These are phyloP conservation scores for Odontamblyopus rebecca DNA, from an alignment of 2,797 vertebrate species.

Conservation along the genomic window DNA sequence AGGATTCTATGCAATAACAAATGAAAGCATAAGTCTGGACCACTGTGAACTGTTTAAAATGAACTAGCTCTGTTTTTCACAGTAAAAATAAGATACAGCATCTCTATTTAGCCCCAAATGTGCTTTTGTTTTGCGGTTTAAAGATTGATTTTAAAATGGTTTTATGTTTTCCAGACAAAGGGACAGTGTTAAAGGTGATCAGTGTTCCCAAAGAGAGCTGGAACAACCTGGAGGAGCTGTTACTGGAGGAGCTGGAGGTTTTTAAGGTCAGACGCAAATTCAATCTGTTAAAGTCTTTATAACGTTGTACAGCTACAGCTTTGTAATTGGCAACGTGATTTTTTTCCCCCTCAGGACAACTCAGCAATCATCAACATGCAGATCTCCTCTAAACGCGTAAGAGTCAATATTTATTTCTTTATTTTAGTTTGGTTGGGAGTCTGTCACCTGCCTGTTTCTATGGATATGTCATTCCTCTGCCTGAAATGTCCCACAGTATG, in stretches of 20 bases:
- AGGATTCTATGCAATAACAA: too few relatives aligned
- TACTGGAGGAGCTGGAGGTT: constrained; percentile 92
- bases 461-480: too few relatives aligned
- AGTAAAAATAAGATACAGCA: too few relatives aligned
- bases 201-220: constrained; percentile 88
- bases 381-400: constrained; percentile 95
- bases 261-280: constrained; percentile 84
- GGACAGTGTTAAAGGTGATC: constrained; percentile 93
- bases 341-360: constrained; percentile 78
- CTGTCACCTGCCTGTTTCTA: too few relatives aligned
- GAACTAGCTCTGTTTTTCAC: too few relatives aligned
- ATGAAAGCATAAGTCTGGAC: not conserved
- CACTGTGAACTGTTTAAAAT: too few relatives aligned
- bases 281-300: not conserved
- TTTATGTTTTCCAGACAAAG: constrained; percentile 79
- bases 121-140: constrained; percentile 4
- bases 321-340: not conserved
- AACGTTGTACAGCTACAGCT: not conserved
- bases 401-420: constrained; percentile 32
- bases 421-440: not conserved
- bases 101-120: not conserved
- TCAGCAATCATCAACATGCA: constrained; percentile 91
- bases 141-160: not conserved
- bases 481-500: too few relatives aligned
- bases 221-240: constrained; percentile 87